Base-by-base conservation (phyloP, 2,888 invertebrate species). In the Hetaerina titia region DNA sequence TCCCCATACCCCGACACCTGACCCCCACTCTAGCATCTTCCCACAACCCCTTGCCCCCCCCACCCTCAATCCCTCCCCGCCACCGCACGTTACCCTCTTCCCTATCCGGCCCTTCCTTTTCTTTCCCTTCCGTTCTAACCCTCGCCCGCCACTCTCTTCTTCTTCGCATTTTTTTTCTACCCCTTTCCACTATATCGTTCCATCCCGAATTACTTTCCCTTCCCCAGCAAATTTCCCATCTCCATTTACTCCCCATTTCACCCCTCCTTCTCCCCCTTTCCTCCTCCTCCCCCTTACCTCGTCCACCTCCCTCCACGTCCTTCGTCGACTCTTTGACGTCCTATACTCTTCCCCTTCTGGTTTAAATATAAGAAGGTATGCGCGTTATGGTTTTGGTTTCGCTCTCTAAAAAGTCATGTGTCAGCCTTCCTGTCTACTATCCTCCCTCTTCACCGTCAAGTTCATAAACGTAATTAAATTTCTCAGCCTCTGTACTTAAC, bases 1-100 rank as follows among this genome's bases (percentile, higher is more conserved):
- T 95, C 89, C 89, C 95, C 94, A 94, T 64, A 87, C 94, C 90
- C 64, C 92, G 89, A 56, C 94, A 45, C 92, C 95, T 56, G 94
- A 94, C 94, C 94, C 94, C 81, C 13, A 89, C 13, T 60, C 60
- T 60, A 1, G 60, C 58, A 5, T 57, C 87, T 64, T 64, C 58
- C 69, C 90, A n/a, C 22, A 22, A 74, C 19, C 22, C 56, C 74
- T 45, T 22, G 58, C 69, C 25, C 74, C 90, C 89, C 81, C 94
- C 22, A 58, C 19, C 94, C 17, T n/a, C 64, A 88, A 81, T 88
- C 25, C 22, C 22, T 8, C 88, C 56, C 22, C 57, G 60, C 58
- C 64, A 60, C 64, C 56, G 22, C n/a, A 22, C 4, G 22, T 4
- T 22, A n/a, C 25, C 45, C 17, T 89, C 45, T 89, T 31, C 22